phyloP scores from a whole-genome alignment of 2,888 invertebrate genomes.

The Phortica magna region DNA sequence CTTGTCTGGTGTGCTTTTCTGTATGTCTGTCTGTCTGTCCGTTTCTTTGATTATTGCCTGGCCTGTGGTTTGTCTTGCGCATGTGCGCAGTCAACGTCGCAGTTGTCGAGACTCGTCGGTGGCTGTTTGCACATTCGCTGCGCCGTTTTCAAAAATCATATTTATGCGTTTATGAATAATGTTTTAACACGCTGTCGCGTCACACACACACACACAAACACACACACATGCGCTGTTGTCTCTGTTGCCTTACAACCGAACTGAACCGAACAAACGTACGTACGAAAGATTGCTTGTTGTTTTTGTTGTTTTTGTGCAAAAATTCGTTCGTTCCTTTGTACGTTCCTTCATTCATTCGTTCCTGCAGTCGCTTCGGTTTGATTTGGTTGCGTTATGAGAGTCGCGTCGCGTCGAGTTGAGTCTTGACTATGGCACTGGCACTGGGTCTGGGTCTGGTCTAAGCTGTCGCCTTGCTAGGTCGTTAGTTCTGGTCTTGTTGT shows the following conservation, averaged over 20 bases:
- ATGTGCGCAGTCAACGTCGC: neutral
- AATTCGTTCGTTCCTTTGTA: neutral
- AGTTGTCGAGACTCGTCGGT: neutral
- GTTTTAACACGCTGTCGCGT: slow-evolving; percentile 54
- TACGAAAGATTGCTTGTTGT: neutral
- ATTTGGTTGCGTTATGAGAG: too few species aligned
- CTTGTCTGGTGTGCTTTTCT: slow-evolving; percentile 7
- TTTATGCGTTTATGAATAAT: slow-evolving; percentile 72
- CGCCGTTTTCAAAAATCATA: slow-evolving; percentile 48
- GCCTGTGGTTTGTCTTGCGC: neutral
- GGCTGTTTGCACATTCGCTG: slow-evolving; percentile 16
- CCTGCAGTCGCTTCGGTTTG: too few species aligned
- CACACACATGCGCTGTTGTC: neutral
- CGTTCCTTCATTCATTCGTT: too few species aligned
- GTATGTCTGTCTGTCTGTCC: neutral
- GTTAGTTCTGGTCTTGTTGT: slow-evolving; percentile 29
- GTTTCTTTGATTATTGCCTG: neutral
- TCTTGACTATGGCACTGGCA: neutral
- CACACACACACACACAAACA: neutral
- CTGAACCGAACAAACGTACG: neutral
- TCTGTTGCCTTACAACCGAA: neutral
- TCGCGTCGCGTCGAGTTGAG: neutral
- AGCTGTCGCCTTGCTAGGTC: slow-evolving; percentile 47
- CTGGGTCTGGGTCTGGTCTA: neutral
- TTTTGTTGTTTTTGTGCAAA: neutral